These are phyloP conservation scores for Arctocebus calabarensis DNA, from an alignment of 2,797 vertebrate species.

Conservation along the genomic window DNA sequence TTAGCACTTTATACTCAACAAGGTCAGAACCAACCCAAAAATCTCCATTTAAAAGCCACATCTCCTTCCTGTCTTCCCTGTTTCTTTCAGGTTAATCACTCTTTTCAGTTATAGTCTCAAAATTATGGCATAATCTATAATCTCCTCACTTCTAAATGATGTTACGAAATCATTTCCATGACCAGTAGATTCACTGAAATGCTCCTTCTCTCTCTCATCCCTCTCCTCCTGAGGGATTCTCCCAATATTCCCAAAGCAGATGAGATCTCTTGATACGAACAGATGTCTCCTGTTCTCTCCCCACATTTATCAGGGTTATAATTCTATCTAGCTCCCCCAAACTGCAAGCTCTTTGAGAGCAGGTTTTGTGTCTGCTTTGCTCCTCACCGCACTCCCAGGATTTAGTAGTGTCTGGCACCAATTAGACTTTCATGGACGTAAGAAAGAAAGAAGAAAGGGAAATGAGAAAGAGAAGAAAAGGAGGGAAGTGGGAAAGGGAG, in stretches of 20 bases:
- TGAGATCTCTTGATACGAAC: background rate
- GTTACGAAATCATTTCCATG: background rate
- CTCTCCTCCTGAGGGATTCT: background rate
- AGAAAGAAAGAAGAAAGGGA: background rate
- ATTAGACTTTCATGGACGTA: background rate
- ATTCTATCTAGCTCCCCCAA: background rate
- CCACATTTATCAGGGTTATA: background rate
- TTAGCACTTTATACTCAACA: background rate
- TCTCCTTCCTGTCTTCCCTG: background rate
- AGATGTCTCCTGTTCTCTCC: background rate
- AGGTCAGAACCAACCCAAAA: background rate
- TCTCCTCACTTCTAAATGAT: constrained; percentile 19
- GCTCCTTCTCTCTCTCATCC: background rate
- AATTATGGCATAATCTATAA: background rate
- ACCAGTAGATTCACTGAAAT: background rate
- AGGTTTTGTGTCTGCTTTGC: background rate
- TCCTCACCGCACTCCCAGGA: background rate
- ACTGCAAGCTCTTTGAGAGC: background rate
- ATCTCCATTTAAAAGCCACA: background rate
- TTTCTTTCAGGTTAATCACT: background rate
- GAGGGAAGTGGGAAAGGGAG: background rate
- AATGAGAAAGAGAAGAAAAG: background rate
- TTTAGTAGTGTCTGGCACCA: background rate
- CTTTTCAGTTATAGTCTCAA: background rate
- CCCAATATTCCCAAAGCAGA: background rate